Evolutionary conservation across 2,797 vertebrate genomes (phyloP), one percentile per base, ranked within the genome.

Genomic region (Lophura swinhoii): DNA sequence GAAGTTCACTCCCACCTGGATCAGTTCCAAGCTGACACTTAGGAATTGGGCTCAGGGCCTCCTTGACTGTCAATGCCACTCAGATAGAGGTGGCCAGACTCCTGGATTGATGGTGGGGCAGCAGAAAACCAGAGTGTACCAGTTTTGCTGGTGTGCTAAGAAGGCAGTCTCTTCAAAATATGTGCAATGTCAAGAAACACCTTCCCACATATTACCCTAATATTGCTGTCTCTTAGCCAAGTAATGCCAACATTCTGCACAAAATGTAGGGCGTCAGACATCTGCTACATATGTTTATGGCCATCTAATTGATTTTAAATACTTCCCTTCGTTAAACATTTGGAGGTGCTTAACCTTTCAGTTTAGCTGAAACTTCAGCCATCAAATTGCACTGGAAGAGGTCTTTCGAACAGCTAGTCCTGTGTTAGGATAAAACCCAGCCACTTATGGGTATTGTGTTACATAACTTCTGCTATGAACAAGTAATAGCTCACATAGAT

Each of bases 321-420:
- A 79, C 76, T 87, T 91, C 78, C 62, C 89, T 85, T 93, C 85
- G 91, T 95, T 93, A 93, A 97, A 91, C 68, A 92, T 80, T 90
- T 13, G 18, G 67, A 91, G 59, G 8, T 78, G 81, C 69, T 95
- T 95, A 94, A 88, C 83, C 78, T 87, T 90, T 92, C 69, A 12
- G 37, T 88, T 87, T 73, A 84, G 68, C 71, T 87, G 88, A 74
- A 59, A 86, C 71, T 87, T 93, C 79, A 94, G 62, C 41, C 46
- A 76, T 48, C 53, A 78, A 35, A 39, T 33, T 31, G 64, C 84
- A 23, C 53, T 39, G 21, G 83, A 41, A 83, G 60, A 88, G 23
- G n/a, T 68, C 56, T 66, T 82, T 86, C 35, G 80, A 96, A 92
- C 66, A 85, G 56, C 10, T 44, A 88, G 51, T 49, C 15, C 48